Evolutionary conservation across 2,888 invertebrate species (phyloP), one percentile per base, ranked within the genome.

Genomic region (Piscicola geometra): DNA sequence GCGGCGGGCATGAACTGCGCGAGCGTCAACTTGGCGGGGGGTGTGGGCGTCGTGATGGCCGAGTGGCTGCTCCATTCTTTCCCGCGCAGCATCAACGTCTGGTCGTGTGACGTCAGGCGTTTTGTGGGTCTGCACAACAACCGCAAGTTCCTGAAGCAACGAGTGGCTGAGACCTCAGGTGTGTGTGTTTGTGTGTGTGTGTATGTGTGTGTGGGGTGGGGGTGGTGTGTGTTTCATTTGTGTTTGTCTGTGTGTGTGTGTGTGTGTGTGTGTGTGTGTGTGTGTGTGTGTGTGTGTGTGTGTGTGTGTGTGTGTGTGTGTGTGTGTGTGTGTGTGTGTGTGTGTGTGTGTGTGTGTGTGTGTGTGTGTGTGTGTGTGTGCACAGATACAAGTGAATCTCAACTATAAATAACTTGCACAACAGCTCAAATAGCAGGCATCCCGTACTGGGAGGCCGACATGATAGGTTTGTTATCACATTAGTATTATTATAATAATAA

Each of bases 1-100:
- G 94, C 96, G 0, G 93, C 95, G 56, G 98, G 97, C 1, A 93
- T 96, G 91, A 94, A 94, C 88, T 94, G 95, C 0, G 91, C 93
- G 41, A 97, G 97, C n/a, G 91, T 96, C 69, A 92, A 93, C 0
- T 92, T 94, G 12, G 94, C 95, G 0, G 96, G 95, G 0, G 98
- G 97, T 2, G 91, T 96, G n/a, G 97, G 96, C 0, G 89, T 91
- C 82, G 90, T 93, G 0, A 90, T 94, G 0, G 92, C 92, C 0
- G 93, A 96, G 84, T 90, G 93, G 83, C 93, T 98, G 67, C 89
- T 91, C 0, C 90, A 91, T 78, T 93, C 93, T 0, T 90, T 90
- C 79, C 90, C 93, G 0, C 3, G 36, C 30, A 89, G 90, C 36
- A 88, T 91, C 80, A 94, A 96, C 84, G 89, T 94, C 87, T 93